Evolutionary conservation across 2,888 invertebrate genomes (phyloP), one percentile per base, ranked within the genome.

Genomic region (Leptura quadrifasciata): DNA sequence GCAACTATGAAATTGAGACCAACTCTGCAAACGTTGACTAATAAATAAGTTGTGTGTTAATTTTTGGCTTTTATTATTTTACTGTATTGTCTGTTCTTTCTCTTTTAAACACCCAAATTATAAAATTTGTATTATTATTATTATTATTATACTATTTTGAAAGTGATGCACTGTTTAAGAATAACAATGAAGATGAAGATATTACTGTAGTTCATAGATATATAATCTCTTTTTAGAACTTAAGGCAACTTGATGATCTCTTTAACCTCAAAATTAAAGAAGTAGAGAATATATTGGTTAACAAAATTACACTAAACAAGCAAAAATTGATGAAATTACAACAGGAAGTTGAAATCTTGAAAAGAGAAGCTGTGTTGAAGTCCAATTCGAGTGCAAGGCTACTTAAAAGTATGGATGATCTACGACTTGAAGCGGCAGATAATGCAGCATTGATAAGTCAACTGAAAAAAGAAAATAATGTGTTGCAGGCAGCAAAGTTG

Each of bases 361-460:
- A 85, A 77, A 79, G 74, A 15, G 84, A 86, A 57, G 80, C 82
- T 61, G 52, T 77, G 20, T 65, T 86, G 15, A 87, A 86, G 75
- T 79, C 78, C 20, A 85, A 86, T 68, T 82, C 84, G 9, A 84
- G 78, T 76, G 60, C 82, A 61, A 76, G 80, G 20, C 77, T 89
- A n/a, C 72, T 85, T 5, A 82, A 84, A 74, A 84, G 83, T 21
- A 80, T 88, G 78, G 87, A 88, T 79, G 83, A 83, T 71, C 77
- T 88, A 24, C 81, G 85, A 58, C 31, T 85, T 8, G 88, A 89
- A 77, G 85, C 85, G 52, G 80, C 84, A 10, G 81, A 84, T 54
- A 84, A 84, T 67, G 67, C 79, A 5, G 81, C 81, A 39, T 65
- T 81, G 10, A 84, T 88, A 6, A 80, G 86, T 17, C 83, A 85